Base-by-base conservation (phyloP, 2,797 vertebrate genomes). In the Cirrhinus molitorella region DNA sequence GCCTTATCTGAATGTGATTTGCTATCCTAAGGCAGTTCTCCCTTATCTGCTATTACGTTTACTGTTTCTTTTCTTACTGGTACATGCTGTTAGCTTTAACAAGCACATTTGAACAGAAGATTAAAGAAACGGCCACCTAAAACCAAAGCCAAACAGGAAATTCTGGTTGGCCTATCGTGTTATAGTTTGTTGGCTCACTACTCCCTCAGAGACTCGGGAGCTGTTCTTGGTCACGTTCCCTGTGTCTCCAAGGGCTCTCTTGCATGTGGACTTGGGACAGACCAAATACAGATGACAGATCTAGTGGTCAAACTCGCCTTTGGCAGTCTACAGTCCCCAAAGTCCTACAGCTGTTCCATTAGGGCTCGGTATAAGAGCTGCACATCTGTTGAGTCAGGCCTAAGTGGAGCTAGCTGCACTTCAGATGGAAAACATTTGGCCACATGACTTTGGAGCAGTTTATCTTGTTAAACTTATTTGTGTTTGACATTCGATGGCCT, bases 171-270 rank as follows among this genome's bases (percentile, higher is more conserved):
- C 66, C 53, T 76, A 49, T 57, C n/a, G 61, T 83, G 72, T 76
- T 43, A 17, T 73, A 47, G 66, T 66, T 75, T 25, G 25, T 25
- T 59, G 25, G 13, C 59, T 79, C 47, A 23, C 3, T 45, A 25
- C 28, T 43, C 79, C 70, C 81, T 78, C 55, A 23, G 67, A 82
- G 81, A 23, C 57, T 16, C 10, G 13, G 55, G 73, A 85, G 80
- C 85, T 86, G 85, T 49, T 65, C 70, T 68, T 79, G 57, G 59
- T 83, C 85, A 86, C 80, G 61, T 83, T 83, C 28, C 80, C 75
- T 23, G 21, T 73, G 66, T 79, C 85, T 68, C 75, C 8, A 51
- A 79, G 68, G 80, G 21, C 66, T 71, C 16, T 68, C 68, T 70
- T 73, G 68, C 67, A 72, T 86, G 80, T 73, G 80, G 85, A 72